Evolutionary conservation across 1,140 invertebrate species (phyloP), one percentile per base, ranked within the genome.

Genomic region (Sminthurinus signatus): DNA sequence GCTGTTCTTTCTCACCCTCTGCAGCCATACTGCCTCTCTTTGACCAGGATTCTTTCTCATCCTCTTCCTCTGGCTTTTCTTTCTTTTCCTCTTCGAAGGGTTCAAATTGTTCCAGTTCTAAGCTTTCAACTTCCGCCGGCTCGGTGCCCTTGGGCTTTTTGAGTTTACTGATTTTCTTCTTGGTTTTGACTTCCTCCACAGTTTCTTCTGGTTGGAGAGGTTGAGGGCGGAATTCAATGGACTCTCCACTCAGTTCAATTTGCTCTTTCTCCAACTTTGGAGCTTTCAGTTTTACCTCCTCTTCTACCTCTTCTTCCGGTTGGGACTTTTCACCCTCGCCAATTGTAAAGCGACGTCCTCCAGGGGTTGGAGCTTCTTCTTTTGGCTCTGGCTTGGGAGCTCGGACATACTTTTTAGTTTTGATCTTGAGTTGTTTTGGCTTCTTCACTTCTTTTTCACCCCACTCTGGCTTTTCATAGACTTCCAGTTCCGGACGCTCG

Each of bases 21-120:
- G 25, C 50, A 14, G 50, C 50, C 4, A 52, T 25, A 23, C 21
- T 27, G n/a, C 50, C 27, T 27, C 50, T 15, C n/a, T 52, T 52
- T 5, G 50, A 52, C 50, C 50, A 52, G 8, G 14, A 17, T 21
- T 56, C 54, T 42, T 56, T 56, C 39, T 56, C 54, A 28, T 54
- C 51, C 25, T 14, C 29, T 19, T 12, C 12, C 28, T 36, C 25
- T 15, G 10, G 10, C 25, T 10, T 5, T 36, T 42, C 54, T 56
- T 3, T 3, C 5, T 23, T 21, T 12, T 56, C 54, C 23, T 12
- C 29, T 17, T 14, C 31, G 31, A 56, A 56, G 3, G 29, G 29
- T 17, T 56, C 29, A 2, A 39, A 12, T 14, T 12, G 2, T 39
- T 56, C 54, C 28, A 56, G 54, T 27, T 56, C 54, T 19, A 56